Base-by-base conservation (phyloP, 2,797 vertebrate species). In the Etheostoma perlongum region DNA sequence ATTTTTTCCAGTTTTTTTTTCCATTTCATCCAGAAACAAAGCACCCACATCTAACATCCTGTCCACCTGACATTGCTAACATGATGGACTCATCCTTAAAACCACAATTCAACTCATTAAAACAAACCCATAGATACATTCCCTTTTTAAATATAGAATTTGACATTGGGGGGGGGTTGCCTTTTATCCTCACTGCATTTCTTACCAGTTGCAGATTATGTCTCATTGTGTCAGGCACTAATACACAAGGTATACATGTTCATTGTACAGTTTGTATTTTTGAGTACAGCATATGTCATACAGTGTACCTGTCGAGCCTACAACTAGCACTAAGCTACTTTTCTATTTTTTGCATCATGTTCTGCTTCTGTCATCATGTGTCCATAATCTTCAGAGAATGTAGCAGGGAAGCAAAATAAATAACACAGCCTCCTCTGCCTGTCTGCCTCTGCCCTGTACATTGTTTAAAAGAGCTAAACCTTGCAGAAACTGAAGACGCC, bases 391-490 rank as follows among this genome's bases (percentile, higher is more conserved):
- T 82, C 65, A 82, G 54, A 79, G 59, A 80, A 72, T 8, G 12
- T 23, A 80, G 67, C 25, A 64, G 42, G 47, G 27, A 42, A 16
- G 11, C 9, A 13, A 9, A 23, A 8, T 27, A 46, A 58, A 49
- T 5, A 59, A 57, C 63, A 8, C 40, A 74, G 15, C 60, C 65
- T 67, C 33, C 33, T 69, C 70, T 53, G 18, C 58, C 61, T 46
- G 60, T 70, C 74, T 42, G 59, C 46, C 49, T 82, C 59, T 21
- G 42, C 46, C 61, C 49, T 19, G 74, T 15, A 30, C 61, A 46
- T 76, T 77, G 72, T 83, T 81, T 67, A 69, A 81, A 82, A 72
- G 62, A 84, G 70, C 65, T 52, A 79, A 85, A 86, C 52, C 68
- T 21, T 25, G 57, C 62, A 83, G 68, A 82, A 84, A 76, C 60